phyloP scores from a whole-genome alignment of 30 jellyfish, hydroid and myxozoan genomes.

The Aurelia coerulea region DNA sequence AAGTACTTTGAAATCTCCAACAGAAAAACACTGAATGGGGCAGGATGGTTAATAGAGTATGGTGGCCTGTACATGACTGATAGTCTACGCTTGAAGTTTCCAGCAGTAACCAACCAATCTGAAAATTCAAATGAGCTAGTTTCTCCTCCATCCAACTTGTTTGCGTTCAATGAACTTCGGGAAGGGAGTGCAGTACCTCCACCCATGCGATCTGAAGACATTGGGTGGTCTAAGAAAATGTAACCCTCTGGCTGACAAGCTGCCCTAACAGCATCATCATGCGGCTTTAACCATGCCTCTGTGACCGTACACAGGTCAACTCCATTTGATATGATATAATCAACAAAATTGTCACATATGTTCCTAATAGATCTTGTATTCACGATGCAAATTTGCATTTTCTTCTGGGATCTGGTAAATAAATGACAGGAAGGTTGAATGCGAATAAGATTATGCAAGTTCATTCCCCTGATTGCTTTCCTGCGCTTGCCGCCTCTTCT shows the following conservation, averaged over 20 bases:
- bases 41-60: not conserved
- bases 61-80: constrained; percentile 15
- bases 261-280: constrained; percentile 45
- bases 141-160: constrained; percentile 4
- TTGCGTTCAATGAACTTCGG: constrained; percentile 16
- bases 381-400: not conserved
- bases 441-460: constrained; percentile 11
- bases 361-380: constrained; percentile 14
- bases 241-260: constrained; percentile 63
- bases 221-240: constrained; percentile 21
- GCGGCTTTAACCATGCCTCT: constrained; percentile 36
- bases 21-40: not conserved
- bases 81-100: not conserved
- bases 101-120: not conserved
- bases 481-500: constrained; percentile 32
- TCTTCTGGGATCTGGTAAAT: constrained; percentile 18
- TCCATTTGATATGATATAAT: constrained; percentile 25
- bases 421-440: constrained; percentile 24
- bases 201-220: constrained; percentile 49
- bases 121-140: not conserved
- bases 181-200: constrained; percentile 51
- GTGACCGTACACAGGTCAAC: constrained; percentile 35
- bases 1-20: not conserved
- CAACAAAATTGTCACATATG: constrained; percentile 31
- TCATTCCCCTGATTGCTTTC: constrained; percentile 11